Conservation (phyloP, 2,113 vertebrate genomes). For the Muntiacus muntjak region DNA sequence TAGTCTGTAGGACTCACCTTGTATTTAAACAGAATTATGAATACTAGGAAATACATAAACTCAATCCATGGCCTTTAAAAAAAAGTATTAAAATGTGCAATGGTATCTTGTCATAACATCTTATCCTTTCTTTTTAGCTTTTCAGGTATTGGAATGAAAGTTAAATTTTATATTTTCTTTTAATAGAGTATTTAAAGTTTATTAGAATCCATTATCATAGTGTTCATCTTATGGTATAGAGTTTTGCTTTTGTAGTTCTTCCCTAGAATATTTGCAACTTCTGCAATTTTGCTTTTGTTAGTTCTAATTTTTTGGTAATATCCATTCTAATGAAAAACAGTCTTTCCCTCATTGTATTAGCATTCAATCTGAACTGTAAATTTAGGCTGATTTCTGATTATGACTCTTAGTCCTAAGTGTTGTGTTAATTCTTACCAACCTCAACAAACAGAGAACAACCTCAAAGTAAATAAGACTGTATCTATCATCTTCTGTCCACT, state of each 20-base stretch:
- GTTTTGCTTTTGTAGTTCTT: neutral
- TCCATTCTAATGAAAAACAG: neutral
- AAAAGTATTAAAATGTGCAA: neutral
- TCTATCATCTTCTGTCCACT: neutral
- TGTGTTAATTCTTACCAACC: neutral
- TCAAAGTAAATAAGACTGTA: neutral
- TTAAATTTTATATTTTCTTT: neutral
- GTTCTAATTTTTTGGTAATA: neutral
- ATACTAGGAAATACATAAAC: neutral
- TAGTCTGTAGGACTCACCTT: neutral
- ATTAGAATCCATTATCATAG: neutral
- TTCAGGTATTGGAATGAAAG: neutral
- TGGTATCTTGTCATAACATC: neutral
- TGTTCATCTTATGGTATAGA: neutral
- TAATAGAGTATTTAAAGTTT: neutral
- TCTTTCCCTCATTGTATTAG: neutral
- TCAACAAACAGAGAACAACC: neutral
- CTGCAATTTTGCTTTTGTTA: neutral
- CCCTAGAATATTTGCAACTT: neutral
- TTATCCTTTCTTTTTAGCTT: neutral
- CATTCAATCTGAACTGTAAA: neutral
- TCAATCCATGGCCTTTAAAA: neutral
- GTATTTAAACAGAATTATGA: neutral
- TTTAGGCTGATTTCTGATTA: neutral
- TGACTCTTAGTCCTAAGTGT: neutral